phyloP scores from a whole-genome alignment of 2,888 invertebrate genomes.

The Apotomis turbidana region DNA sequence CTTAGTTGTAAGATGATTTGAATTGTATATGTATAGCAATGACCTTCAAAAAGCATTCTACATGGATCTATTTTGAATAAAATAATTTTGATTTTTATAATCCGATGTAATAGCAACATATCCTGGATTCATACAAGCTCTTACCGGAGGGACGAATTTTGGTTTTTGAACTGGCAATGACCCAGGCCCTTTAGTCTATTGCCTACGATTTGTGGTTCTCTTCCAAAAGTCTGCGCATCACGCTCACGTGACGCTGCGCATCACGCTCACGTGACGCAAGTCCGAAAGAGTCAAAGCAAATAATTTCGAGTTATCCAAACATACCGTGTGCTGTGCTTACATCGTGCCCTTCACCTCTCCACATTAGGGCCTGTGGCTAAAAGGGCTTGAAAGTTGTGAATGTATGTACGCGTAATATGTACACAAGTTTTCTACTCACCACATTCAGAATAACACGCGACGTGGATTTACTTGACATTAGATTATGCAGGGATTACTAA shows the following conservation, averaged over 20 bases:
- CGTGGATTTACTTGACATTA: neutral
- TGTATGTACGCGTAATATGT: neutral
- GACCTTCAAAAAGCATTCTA: too few species aligned
- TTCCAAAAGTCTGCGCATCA: neutral
- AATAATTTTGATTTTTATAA: too few species aligned
- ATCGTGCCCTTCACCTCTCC: conserved; percentile 33
- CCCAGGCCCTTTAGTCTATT: too few species aligned
- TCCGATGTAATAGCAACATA: too few species aligned
- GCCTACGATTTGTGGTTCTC: neutral
- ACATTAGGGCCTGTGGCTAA: conserved; percentile 23
- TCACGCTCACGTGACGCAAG: conserved; percentile 17
- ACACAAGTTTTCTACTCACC: conserved; percentile 27
- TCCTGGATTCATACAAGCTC: too few species aligned
- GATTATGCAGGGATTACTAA: too few species aligned
- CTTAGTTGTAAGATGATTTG: too few species aligned
- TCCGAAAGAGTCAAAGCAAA: conserved; percentile 28
- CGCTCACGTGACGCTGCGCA: conserved; percentile 12
- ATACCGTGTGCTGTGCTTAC: conserved; percentile 15
- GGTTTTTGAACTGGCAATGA: too few species aligned
- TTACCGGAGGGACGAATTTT: too few species aligned
- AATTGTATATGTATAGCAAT: too few species aligned
- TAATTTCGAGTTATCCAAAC: conserved; percentile 34
- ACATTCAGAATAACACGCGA: conserved; percentile 9
- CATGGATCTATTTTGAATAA: too few species aligned
- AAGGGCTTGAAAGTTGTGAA: conserved; percentile 36